Conservation (phyloP, 2,113 vertebrate genomes). For the Mormoops blainvillei region DNA sequence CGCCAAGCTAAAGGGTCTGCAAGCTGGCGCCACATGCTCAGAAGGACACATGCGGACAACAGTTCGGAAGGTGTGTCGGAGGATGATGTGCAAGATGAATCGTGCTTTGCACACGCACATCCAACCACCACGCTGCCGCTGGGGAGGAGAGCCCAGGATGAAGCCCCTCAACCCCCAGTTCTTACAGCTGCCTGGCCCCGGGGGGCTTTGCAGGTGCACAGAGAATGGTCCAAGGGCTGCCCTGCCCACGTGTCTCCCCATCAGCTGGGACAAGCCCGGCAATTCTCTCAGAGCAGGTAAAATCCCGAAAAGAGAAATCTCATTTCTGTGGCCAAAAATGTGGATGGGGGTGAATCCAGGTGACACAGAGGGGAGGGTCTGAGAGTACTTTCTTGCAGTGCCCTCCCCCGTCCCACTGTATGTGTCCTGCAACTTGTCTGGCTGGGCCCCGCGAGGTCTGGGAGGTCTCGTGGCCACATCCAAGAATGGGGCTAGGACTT, state of each 20-base stretch:
- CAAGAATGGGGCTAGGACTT: neutral
- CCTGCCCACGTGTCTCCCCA: neutral
- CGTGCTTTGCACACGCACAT: rapidly evolving
- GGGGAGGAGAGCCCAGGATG: neutral
- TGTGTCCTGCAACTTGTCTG: no score
- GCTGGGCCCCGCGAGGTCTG: neutral
- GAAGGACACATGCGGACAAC: neutral
- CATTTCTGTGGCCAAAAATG: neutral
- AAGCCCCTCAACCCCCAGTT: neutral
- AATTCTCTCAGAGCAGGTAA: neutral
- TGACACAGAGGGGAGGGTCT: neutral
- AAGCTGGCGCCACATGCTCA: neutral
- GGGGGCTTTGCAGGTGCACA: neutral
- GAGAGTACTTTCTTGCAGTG: neutral
- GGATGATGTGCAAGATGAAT: no score
- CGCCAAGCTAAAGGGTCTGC: neutral
- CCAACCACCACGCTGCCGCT: neutral
- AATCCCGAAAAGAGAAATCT: neutral
- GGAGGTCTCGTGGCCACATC: neutral
- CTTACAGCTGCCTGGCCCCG: neutral
- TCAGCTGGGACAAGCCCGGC: neutral
- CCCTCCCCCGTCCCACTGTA: rapidly evolving
- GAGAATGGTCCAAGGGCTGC: neutral
- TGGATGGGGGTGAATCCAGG: rapidly evolving
- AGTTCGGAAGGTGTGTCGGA: no score